Base-by-base conservation (phyloP, 2,113 vertebrate species). In the Paramormyrops kingsleyae region DNA sequence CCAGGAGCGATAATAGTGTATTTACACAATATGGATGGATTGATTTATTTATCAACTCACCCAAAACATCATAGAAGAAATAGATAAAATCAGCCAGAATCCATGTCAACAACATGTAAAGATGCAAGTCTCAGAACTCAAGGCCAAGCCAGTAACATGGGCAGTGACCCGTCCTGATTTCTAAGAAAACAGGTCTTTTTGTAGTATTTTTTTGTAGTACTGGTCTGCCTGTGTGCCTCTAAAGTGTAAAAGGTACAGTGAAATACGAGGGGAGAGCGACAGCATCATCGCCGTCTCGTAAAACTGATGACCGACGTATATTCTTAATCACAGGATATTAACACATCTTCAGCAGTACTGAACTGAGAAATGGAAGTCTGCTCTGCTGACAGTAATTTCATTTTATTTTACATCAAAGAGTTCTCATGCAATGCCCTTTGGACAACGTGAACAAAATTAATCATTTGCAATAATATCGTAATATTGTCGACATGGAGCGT, bases 331-430 rank as follows among this genome's bases (percentile, higher is more conserved):
- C 86, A 87, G 19, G 39, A 31, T 62, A 66, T 88, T 88, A 59
- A 42, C 15, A 47, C 13, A 87, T 31, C 7, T 53, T 56, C 50
- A 87, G 50, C 24, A 66, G 52, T 88, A 46, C 39, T 62, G 53
- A 50, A 46, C 9, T 66, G 5, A 87, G 53, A 66, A 66, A 46
- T 27, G 9, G 2, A 35, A 44, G 85, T 56, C 31, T 39, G 49
- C 85, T 39, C 15, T 21, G 17, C 49, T 87, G 50, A 87, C 27
- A 87, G 85, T n/a, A 88, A 27, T 88, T 10, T 66, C 1, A 42
- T 88, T 44, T 88, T 88, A 59, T 88, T 62, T 62, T 59, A 87
- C 50, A 87, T 87, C n/a, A 56, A 87, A 87, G n/a, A 31, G 13
- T 15, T 56, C 46, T 88, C 31, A 44, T 24, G 53, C 3, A 88